Conservation (phyloP, 2,888 invertebrate genomes). For the Luperina nickerlii region DNA sequence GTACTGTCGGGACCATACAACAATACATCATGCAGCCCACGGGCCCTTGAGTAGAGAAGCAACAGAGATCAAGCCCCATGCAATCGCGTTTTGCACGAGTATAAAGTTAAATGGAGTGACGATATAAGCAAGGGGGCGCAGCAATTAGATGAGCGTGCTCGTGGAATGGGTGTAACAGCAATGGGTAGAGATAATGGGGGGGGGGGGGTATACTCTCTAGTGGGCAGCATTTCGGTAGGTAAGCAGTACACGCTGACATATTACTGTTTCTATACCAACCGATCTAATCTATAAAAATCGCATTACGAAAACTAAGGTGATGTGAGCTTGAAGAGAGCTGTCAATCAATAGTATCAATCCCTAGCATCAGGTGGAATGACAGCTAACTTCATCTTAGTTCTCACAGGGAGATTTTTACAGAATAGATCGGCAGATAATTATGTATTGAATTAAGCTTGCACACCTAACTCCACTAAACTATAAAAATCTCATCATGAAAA, state of each 20-base stretch:
- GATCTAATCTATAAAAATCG: neutral
- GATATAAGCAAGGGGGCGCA: no score
- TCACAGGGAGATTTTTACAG: neutral
- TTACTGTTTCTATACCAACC: neutral
- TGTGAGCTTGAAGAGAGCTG: neutral
- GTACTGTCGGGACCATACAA: slow-evolving; percentile 36
- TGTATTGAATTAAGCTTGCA: neutral
- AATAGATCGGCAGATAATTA: neutral
- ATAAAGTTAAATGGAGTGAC: neutral
- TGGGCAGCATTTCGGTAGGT: neutral
- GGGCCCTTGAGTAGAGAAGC: slow-evolving; percentile 19
- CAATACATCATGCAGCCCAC: slow-evolving; percentile 39
- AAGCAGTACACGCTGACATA: neutral
- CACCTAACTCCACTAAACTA: neutral
- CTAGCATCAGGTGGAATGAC: neutral
- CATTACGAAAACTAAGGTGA: neutral
- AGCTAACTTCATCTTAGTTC: neutral
- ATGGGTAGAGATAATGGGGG: no score
- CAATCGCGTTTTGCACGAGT: neutral
- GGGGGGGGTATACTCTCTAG: no score
- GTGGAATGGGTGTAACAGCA: neutral
- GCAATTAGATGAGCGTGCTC: neutral
- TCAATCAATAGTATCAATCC: neutral
- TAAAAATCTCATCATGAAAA: neutral
- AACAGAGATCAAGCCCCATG: neutral